Conservation (phyloP, 2,888 invertebrate species). For the Lycia hirtaria region DNA sequence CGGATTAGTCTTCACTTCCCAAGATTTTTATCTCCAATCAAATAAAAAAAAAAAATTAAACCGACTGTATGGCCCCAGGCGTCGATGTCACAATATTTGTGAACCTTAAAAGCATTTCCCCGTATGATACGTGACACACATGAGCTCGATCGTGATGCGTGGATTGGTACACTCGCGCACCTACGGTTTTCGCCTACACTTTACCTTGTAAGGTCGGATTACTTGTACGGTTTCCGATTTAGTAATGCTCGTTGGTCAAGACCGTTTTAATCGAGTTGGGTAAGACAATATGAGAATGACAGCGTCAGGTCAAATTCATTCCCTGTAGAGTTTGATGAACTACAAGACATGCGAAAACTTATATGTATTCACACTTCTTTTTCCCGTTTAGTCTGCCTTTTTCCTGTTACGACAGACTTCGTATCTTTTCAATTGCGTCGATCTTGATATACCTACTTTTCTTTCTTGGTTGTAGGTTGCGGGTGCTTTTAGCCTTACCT, state of each 20-base stretch:
- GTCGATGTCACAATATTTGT: slow-evolving; percentile 9
- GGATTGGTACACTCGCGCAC: slow-evolving; percentile 51
- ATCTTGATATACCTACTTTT: too few species aligned
- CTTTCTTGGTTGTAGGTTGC: too few species aligned
- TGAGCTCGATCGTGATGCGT: slow-evolving; percentile 40
- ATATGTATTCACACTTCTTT: neutral
- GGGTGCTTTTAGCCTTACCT: too few species aligned
- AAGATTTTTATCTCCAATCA: too few species aligned
- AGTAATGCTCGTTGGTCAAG: slow-evolving; percentile 36
- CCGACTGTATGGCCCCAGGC: neutral
- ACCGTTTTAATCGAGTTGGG: slow-evolving; percentile 31
- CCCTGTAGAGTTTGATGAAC: slow-evolving; percentile 4
- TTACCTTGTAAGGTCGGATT: slow-evolving; percentile 58
- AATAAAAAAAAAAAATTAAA: neutral
- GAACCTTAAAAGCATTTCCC: slow-evolving; percentile 15
- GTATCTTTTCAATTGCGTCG: too few species aligned
- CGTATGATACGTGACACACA: slow-evolving; percentile 38
- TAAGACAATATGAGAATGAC: slow-evolving; percentile 21
- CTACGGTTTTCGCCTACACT: slow-evolving; percentile 61
- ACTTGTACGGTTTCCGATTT: slow-evolving; percentile 48
- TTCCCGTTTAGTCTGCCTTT: too few species aligned
- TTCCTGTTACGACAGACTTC: too few species aligned
- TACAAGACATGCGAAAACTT: neutral
- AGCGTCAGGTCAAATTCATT: slow-evolving; percentile 12
- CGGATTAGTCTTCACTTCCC: too few species aligned